These are phyloP conservation scores for Hyperoodon ampullatus DNA, from an alignment of 2,113 vertebrate species.

Conservation along the genomic window DNA sequence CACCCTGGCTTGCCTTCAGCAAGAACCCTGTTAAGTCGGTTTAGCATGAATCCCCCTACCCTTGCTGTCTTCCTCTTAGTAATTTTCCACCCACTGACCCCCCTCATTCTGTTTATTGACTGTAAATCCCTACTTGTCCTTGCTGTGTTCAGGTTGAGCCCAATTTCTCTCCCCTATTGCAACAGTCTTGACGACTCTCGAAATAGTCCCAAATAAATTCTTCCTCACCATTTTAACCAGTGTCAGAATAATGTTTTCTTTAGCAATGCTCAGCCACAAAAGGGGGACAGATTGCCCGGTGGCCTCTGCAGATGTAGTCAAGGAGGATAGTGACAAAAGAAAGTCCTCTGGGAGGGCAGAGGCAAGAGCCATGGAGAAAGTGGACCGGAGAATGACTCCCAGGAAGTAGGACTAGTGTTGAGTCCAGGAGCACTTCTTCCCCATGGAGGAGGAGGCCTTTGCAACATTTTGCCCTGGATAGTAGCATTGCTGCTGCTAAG, in stretches of 20 bases:
- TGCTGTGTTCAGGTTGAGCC: not conserved
- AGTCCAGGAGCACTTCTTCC: not conserved
- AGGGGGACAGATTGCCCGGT: not conserved
- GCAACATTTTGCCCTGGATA: not conserved
- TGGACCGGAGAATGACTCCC: not conserved
- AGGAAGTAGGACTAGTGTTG: not conserved
- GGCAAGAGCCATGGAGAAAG: not conserved
- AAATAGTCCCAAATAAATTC: not conserved
- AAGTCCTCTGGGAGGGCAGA: not conserved
- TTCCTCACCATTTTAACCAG: not conserved
- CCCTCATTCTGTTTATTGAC: not conserved
- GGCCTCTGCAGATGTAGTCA: not conserved
- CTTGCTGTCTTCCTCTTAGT: not conserved
- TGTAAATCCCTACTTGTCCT: not conserved
- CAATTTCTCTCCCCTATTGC: not conserved
- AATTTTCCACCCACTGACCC: not conserved
- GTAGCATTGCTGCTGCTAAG: not conserved
- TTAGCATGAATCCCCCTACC: not conserved
- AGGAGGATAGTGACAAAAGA: not conserved
- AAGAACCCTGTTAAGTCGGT: not conserved
- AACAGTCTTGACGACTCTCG: not conserved
- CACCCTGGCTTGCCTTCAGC: not conserved
- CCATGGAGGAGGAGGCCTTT: not conserved
- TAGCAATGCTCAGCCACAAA: not conserved
- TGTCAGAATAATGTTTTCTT: not conserved